Evolutionary conservation across 2,797 vertebrate species (phyloP), one percentile per base, ranked within the genome.

Genomic region (Sebastes diploproa): DNA sequence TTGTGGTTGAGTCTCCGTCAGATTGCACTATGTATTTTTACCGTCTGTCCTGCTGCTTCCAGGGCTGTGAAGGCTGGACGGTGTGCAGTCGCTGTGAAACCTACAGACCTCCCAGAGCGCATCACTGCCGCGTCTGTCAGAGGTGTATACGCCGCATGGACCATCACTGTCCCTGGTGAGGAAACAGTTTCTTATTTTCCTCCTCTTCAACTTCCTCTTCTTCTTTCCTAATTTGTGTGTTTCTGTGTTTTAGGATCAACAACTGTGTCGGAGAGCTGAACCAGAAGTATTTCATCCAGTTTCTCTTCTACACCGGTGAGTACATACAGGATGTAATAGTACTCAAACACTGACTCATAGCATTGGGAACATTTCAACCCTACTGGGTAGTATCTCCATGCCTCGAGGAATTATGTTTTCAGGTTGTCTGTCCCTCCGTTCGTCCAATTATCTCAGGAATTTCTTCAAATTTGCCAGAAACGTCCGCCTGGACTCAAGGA

Each of bases 251-350:
- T n/a, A 97, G 97, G 96, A 97, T 97, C 74, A 97, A 97, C 79
- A 97, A 96, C 78, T 97, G 97, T 32, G 95, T 97, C 0, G 96
- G 96, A 16, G 96, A 97, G 65, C 85, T 97, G 0, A 97, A 97
- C 91, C 97, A 97, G 90, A 97, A 97, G 78, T 96, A 96, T 75
- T 97, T 97, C 82, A 96, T 97, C 88, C 97, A 97, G 94, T 96
- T 97, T 76, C 96, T 97, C 54, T 97, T 97, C 80, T 97, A 96
- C 78, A 96, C 95, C 0, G 96, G 96, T 96, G 84, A 85, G 64
- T 22, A 50, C 46, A 18, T 20, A 50, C 46, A 50, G 46, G 16
- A 50, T 7, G 18, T 50, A 2, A 50, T 0, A 50, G 46, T 50
- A 50, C 46, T 1, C 46, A 50, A 7, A 50, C 18, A 18, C 46